These are phyloP conservation scores for Brachionus plicatilis DNA, from an alignment of 1,140 invertebrate species.

Conservation along the genomic window DNA sequence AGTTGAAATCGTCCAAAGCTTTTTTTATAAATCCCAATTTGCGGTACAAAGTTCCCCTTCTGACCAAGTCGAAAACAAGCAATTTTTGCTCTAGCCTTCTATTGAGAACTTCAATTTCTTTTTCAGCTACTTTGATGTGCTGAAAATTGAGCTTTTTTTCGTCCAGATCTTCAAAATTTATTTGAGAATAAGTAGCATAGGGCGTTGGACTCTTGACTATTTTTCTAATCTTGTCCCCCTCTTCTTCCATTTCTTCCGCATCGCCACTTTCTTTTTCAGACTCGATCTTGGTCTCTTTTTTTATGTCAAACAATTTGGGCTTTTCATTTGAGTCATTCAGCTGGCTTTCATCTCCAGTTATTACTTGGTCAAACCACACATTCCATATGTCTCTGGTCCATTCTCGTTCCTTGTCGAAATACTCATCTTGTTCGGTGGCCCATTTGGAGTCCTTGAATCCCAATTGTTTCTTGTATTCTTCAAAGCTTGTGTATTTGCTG, in stretches of 20 bases:
- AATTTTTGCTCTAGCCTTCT: constrained; percentile 41
- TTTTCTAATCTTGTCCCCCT: background rate
- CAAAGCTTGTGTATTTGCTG: background rate
- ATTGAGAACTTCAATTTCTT: constrained; percentile 19
- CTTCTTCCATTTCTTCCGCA: background rate
- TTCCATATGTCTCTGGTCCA: constrained; percentile 54
- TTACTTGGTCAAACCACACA: constrained; percentile 54
- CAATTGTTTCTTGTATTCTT: background rate
- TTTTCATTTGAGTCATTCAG: constrained; percentile 44
- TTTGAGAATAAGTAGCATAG: constrained; percentile 45
- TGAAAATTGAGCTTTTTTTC: constrained; percentile 43
- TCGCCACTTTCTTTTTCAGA: background rate
- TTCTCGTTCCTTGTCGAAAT: constrained; percentile 46
- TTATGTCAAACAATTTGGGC: background rate
- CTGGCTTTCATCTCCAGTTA: constrained; percentile 43
- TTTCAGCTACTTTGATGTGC: background rate
- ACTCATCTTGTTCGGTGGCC: constrained; percentile 40
- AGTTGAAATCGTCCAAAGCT: constrained; percentile 48
- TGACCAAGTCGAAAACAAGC: constrained; percentile 50
- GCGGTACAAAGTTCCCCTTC: constrained; percentile 51
- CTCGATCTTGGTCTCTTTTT: constrained; percentile 39
- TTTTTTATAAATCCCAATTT: constrained; percentile 47
- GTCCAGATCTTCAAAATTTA: constrained; percentile 48
- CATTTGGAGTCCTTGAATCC: background rate
- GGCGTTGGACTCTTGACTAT: constrained; percentile 44